Evolutionary conservation across 2,888 invertebrate species (phyloP).

Genomic region (Quadroppia sp.): DNA sequence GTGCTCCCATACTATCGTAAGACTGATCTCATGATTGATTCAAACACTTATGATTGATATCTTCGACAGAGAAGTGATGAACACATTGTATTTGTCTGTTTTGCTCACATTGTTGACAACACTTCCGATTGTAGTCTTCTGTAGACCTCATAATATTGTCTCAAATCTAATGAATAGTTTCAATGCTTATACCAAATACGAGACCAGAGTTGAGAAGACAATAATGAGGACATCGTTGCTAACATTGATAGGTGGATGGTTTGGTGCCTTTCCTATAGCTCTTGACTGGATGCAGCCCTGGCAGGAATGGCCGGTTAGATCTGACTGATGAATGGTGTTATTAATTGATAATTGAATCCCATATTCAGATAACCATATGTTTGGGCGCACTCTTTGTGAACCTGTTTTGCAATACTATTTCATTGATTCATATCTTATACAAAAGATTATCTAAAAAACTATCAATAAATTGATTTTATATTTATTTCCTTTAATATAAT

Average conservation of each 20-base stretch:
- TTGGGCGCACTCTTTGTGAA: constrained; percentile 23
- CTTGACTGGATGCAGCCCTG: constrained; percentile 32
- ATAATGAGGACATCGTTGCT: neutral
- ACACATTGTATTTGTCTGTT: constrained; percentile 12
- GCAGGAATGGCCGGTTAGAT: constrained; percentile 23
- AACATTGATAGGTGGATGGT: neutral
- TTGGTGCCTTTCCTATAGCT: constrained; percentile 24
- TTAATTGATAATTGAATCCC: neutral
- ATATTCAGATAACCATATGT: constrained; percentile 6
- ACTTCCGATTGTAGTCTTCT: constrained; percentile 5
- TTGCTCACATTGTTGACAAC: constrained; percentile 14
- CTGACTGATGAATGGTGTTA: neutral
- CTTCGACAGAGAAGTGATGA: neutral
- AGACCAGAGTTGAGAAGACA: neutral
- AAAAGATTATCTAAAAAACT: neutral
- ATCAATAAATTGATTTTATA: neutral
- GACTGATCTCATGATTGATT: neutral
- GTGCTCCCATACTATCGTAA: constrained; percentile 28
- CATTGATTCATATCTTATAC: neutral
- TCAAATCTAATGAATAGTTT: constrained; percentile 11
- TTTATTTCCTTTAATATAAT: too few relatives aligned
- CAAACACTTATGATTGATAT: neutral
- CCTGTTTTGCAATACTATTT: neutral
- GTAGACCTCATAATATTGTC: neutral
- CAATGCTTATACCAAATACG: neutral